Evolutionary conservation across 1,140 invertebrate species (phyloP), one percentile per base, ranked within the genome.

Genomic region (Drosophila nasuta): DNA sequence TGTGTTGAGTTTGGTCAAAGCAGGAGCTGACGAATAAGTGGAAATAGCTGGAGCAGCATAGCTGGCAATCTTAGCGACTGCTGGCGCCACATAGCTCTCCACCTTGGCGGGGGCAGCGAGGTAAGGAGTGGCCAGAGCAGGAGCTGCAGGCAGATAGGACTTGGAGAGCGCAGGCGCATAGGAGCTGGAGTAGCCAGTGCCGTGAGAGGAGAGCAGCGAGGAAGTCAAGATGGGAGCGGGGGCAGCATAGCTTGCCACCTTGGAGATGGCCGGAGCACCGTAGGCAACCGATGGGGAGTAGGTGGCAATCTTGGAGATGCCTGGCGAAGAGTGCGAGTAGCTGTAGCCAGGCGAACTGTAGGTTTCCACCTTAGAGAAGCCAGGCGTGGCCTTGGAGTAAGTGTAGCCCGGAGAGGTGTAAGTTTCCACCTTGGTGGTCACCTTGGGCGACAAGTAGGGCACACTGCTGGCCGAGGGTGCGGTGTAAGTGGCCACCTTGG

Each of bases 361-460:
- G 7, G 91, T 87, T 20, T 88, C 81, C 41, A 89, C 75, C 65
- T 92, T 92, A 5, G 91, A 82, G 51, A 69, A 89, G 5, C 81
- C 85, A 4, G 91, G 91, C 15, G 81, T 89, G 13, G 87, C 66
- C 75, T 91, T 86, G 30, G 75, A 73, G 65, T 79, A 91, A 1
- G 73, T 72, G 48, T 91, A 91, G 1, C 70, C 81, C 0, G 83
- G 89, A 0, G 89, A 83, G 33, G 75, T 73, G 52, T 86, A 91
- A 0, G 81, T 81, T 57, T 78, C 81, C 66, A 91, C 74, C 51
- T 91, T 88, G 10, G 76, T 72, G 10, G 75, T 81, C 25, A 91
- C 81, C 1, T 82, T 81, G 8, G 90, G 60, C 2, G 81, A 66
- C 25, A 82, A 81, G 20, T 65, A 81, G 5, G 82, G 65, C 33